Evolutionary conservation across 2,888 invertebrate species (phyloP), one percentile per base, ranked within the genome.

Genomic region (Standfussiana lucernea): DNA sequence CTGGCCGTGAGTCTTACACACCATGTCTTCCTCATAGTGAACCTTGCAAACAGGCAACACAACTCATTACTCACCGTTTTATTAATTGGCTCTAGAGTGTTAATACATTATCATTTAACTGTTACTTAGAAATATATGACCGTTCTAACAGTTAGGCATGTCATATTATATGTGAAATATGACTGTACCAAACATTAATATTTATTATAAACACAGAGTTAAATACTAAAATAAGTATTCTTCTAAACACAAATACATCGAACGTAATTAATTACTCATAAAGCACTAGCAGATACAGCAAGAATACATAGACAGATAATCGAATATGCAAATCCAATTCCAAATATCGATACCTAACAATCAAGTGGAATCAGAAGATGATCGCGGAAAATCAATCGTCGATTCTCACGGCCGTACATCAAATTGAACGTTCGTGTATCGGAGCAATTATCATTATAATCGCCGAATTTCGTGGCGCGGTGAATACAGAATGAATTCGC

Each of bases 1-100:
- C 90, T 98, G 98, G 98, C 97, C 97, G 98, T 98, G 97, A 98
- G 98, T 98, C 82, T 42, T 75, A 66, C 66, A 47, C 37, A 75
- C 71, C 59, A 70, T 72, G 72, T 42, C 66, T 71, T 72, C 18
- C 35, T 69, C n/a, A 18, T 40, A 50, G 32, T 35, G 40, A n/a
- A 64, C 69, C 10, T 56, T 67, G 28, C 42, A 35, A 6, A 72
- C 1, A 1, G 37, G 64, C 40, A 64, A 40, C 35, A 47, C 32
- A n/a, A 40, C 50, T 7, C 21, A 62, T 61, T 45, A 67, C 13
- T 65, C 35, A 64, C 37, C 13, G n/a, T 37, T 66, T 67, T 40
- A 69, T 74, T 75, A 32, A 72, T 70, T 70, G 42, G 61, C 75
- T 86, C 76, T 80, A 66, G 75, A 64, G 75, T 79, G 75, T 72